phyloP scores from a whole-genome alignment of 2,113 vertebrate genomes.

The Cromileptes altivelis region DNA sequence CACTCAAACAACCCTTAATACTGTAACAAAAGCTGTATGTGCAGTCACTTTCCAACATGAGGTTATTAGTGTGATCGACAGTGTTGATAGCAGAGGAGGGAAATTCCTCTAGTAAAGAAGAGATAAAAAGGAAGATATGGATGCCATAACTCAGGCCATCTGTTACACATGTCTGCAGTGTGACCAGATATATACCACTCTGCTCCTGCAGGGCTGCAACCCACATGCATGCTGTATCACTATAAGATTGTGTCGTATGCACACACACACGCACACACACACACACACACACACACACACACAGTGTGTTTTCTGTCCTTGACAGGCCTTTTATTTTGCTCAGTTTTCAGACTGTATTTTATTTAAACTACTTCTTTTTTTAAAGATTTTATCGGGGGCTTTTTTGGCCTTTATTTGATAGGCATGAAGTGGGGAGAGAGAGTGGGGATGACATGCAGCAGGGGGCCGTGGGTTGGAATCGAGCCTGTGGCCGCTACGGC shows the following conservation, averaged over 20 bases:
- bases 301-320: neutral
- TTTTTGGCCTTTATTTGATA: no score
- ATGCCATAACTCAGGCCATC: conserved; percentile 57
- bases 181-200: conserved; percentile 48
- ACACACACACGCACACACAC: neutral
- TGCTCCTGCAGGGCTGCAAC: conserved; percentile 53
- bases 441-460: no score
- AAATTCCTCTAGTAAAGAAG: conserved; percentile 51
- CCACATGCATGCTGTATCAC: conserved; percentile 42
- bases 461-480: no score
- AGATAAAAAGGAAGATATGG: conserved; percentile 56
- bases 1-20: conserved; percentile 2
- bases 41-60: conserved; percentile 13
- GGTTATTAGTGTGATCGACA: conserved; percentile 23
- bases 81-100: conserved; percentile 29
- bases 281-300: neutral
- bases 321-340: neutral
- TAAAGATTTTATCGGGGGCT: no score
- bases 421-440: no score
- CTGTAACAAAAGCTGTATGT: conserved; percentile 1
- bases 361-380: no score
- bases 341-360: neutral
- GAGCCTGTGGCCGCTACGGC: no score
- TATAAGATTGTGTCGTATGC: neutral
- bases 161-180: conserved; percentile 60